These are phyloP conservation scores for Narcine bancroftii DNA, from an alignment of 2,113 vertebrate species.

Conservation along the genomic window DNA sequence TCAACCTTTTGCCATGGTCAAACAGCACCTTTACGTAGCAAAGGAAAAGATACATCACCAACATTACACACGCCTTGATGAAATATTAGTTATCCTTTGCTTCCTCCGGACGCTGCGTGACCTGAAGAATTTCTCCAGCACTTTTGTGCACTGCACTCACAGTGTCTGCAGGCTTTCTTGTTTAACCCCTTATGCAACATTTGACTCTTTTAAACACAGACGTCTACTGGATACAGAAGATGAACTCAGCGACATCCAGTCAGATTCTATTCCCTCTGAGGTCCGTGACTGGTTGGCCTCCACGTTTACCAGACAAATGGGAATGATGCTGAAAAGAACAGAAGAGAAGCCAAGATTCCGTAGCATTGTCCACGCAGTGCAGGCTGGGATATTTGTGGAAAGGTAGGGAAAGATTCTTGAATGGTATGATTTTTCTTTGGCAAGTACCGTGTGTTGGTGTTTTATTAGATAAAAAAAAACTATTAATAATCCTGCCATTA, in stretches of 20 bases:
- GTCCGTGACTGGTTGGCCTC: constrained; percentile 97
- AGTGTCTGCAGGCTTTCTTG: too few species aligned
- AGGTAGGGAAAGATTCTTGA: constrained; percentile 57
- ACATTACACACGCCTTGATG: too few species aligned
- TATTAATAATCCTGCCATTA: too few species aligned
- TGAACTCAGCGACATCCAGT: constrained; percentile 94
- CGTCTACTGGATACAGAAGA: constrained; percentile 90
- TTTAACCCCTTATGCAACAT: neutral
- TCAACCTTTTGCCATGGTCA: too few species aligned
- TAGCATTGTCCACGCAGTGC: constrained; percentile 92
- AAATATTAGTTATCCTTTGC: too few species aligned
- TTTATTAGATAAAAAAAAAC: neutral
- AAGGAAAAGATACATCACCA: too few species aligned
- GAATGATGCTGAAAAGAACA: constrained; percentile 81
- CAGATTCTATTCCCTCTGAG: constrained; percentile 91
- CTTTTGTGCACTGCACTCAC: too few species aligned
- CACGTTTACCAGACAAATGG: constrained; percentile 95
- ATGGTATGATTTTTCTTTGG: neutral
- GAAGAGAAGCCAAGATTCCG: constrained; percentile 93
- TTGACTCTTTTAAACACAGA: constrained; percentile 50
- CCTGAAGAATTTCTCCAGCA: too few species aligned
- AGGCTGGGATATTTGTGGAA: constrained; percentile 97
- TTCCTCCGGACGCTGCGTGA: too few species aligned
- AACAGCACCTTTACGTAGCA: too few species aligned
- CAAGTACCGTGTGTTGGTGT: neutral